A percentile compares a stretch with the other conserved stretches of the same genome.
These are phyloP conservation scores for Danionella dracula DNA, from an alignment of 2,797 vertebrate species.

Conservation along the genomic window DNA sequence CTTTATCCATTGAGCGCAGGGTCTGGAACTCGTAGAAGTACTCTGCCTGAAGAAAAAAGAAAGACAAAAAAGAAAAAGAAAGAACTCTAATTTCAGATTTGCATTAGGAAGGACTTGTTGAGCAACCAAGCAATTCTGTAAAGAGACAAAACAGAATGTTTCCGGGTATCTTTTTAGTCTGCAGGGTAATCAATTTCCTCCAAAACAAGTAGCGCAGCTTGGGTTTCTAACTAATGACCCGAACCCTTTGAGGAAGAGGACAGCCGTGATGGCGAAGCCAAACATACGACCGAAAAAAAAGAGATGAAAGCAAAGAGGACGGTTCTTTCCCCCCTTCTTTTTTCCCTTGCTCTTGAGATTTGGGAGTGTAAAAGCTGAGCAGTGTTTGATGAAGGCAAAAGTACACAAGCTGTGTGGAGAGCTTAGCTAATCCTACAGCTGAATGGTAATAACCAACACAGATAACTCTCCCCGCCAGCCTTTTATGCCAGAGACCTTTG, in stretches of 20 bases:
- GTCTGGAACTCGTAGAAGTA: constrained; percentile 88
- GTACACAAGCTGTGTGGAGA: constrained; percentile 55
- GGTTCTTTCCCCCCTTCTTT: constrained; percentile 6
- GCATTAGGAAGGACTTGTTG: constrained; percentile 10
- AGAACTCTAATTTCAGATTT: too few species aligned
- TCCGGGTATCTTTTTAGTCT: constrained; percentile 10
- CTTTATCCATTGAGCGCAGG: constrained; percentile 82
- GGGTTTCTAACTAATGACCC: constrained; percentile 42
- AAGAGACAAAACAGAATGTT: constrained; percentile 10
- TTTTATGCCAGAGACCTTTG: constrained; percentile 72
- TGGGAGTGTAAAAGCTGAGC: constrained; percentile 41
- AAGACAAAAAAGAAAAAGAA: background rate
- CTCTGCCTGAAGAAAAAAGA: constrained; percentile 68
- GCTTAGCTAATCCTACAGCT: constrained; percentile 56
- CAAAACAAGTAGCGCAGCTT: constrained; percentile 11
- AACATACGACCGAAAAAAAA: constrained; percentile 26
- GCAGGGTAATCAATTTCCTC: constrained; percentile 36
- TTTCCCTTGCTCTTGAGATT: constrained; percentile 31
- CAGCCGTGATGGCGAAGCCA: constrained; percentile 39
- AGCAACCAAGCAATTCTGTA: constrained; percentile 1
- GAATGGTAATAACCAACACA: constrained; percentile 64
- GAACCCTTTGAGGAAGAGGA: constrained; percentile 50
- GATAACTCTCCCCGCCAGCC: constrained; percentile 64
- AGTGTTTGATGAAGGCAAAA: constrained; percentile 58
- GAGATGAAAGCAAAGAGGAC: constrained; percentile 44